Evolutionary conservation across 1,140 invertebrate species (phyloP), one percentile per base, ranked within the genome.

Genomic region (Oscheius sp.): DNA sequence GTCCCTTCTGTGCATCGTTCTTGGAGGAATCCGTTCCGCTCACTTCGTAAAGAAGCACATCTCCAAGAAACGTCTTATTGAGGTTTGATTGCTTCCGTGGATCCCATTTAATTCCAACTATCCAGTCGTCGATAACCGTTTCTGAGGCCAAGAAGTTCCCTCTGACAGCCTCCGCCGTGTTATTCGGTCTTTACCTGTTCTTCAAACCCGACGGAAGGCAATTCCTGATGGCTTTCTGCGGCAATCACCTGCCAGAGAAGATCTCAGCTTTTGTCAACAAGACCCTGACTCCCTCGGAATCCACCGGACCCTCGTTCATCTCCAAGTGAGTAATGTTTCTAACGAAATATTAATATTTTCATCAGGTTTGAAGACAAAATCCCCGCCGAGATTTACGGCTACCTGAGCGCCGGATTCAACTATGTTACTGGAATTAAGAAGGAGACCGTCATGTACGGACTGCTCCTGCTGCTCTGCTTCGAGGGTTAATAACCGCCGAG

Each of bases 341-440:
- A 32, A 63, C 32, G 10, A 63, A 63, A 63, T 0, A 63, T 7
- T 63, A 26, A 36, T 34, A 18, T 36, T 26, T 63, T 63, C 15
- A 32, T 38, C 31, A 63, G 61, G 13, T n/a, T 63, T 7, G 61
- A 42, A 34, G 32, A 26, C 15, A 36, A 63, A n/a, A 26, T 63
- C 18, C 61, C 61, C 15, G 29, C 32, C 20, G 28, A 29, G 18
- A 26, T 26, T 29, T 34, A 32, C 29, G 61, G 35, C 10, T 63
- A 36, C 26, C 35, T n/a, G 28, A 13, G 4, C 31, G 31, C 15
- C 7, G 7, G 7, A 7, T 7, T 55, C 7, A 29, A 38, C 4
- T 76, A 79, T 23, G 63, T 79, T 32, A 82, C 80, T 13, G 52
- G 79, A n/a, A 45, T 82, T 15, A 82, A 64, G 73, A 82, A 82